phyloP scores from a whole-genome alignment of 1,140 invertebrate genomes.

The Zaprionus ghesquierei region DNA sequence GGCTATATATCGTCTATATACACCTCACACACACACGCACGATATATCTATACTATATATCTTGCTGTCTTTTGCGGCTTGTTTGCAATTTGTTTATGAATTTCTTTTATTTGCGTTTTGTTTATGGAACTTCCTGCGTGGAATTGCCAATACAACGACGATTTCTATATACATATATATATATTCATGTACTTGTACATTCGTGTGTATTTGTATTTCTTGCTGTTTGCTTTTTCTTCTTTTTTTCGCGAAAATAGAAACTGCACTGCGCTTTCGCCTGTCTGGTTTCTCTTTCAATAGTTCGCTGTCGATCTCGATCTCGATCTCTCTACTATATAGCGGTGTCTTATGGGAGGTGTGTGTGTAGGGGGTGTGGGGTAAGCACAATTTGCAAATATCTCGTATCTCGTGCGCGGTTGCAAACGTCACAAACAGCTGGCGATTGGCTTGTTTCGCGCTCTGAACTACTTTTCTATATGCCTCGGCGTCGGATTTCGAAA shows the following conservation, averaged over 20 bases:
- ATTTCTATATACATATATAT: constrained; percentile 20
- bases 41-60: neutral
- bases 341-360: neutral
- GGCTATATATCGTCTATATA: neutral
- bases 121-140: constrained; percentile 51
- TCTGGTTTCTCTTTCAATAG: neutral
- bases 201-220: constrained; percentile 11
- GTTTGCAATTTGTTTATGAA: constrained; percentile 42
- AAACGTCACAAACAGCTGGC: constrained; percentile 36
- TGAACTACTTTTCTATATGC: constrained; percentile 74
- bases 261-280: neutral
- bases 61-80: neutral
- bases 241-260: constrained; percentile 6
- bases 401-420: neutral
- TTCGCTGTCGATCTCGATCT: neutral
- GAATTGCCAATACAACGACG: constrained; percentile 34
- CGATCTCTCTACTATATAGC: neutral
- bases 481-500: constrained; percentile 59
- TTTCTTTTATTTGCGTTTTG: constrained; percentile 45
- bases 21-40: neutral
- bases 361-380: neutral
- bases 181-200: constrained; percentile 3
- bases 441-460: constrained; percentile 52
- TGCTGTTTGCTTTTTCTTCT: neutral
- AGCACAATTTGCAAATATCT: constrained; percentile 18